A percentile compares a stretch with the other conserved stretches of the same genome.
Conservation (phyloP, 2,113 vertebrate species). For the Monarcha castaneiventris region DNA sequence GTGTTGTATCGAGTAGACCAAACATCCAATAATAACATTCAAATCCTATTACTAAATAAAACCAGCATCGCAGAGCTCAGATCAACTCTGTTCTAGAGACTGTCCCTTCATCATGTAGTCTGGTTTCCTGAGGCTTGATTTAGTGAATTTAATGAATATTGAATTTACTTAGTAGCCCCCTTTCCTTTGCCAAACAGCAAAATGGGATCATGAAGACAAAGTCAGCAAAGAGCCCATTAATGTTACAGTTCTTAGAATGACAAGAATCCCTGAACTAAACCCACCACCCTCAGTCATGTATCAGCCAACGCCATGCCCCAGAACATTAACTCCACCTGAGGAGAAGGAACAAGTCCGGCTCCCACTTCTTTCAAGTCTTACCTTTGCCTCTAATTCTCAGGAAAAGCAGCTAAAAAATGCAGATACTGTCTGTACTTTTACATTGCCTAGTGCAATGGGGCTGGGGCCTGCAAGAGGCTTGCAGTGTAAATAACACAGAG, state of each 20-base stretch:
- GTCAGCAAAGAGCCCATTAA: not conserved
- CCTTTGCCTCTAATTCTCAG: not conserved
- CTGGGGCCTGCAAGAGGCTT: not conserved
- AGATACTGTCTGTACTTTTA: not conserved
- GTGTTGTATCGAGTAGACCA: not conserved
- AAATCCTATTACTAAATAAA: not conserved
- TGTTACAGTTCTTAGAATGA: not conserved
- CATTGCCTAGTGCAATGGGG: not conserved
- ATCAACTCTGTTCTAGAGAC: not conserved
- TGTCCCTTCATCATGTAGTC: not conserved
- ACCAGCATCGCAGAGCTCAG: not conserved
- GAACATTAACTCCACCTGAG: not conserved
- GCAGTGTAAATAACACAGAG: constrained; percentile 4
- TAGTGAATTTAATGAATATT: not conserved
- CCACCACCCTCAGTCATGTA: no score
- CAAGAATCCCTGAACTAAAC: not conserved
- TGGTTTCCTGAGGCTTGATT: not conserved
- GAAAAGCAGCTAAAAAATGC: not conserved
- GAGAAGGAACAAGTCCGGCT: not conserved
- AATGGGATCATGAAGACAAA: not conserved
- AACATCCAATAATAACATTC: not conserved
- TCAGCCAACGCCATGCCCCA: not conserved
- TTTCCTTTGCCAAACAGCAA: not conserved
- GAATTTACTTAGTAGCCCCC: not conserved
- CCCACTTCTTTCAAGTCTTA: not conserved